Base-by-base conservation (phyloP, 1,140 invertebrate species). In the Macrocentrus cingulum region DNA sequence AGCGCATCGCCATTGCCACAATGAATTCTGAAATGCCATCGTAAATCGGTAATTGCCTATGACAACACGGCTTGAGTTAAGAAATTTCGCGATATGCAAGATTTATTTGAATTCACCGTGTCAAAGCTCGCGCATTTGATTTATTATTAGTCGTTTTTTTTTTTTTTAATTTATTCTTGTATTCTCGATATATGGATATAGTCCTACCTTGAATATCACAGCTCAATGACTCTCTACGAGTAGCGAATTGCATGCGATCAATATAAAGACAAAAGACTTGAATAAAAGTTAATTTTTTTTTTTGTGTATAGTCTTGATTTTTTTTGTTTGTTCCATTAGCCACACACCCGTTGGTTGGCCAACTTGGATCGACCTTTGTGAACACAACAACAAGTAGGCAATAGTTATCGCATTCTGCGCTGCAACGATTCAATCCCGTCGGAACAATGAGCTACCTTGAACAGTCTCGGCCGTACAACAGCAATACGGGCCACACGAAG, bases 361-460 rank as follows among this genome's bases (percentile, higher is more conserved):
- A 70, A 70, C 65, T 61, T 62, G 60, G 54, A 54, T 63, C 66
- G 63, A 70, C 68, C 68, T 70, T 70, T 70, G 62, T 59, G 63
- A 62, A 65, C n/a, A n/a, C n/a, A n/a, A n/a, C 62, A 64, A 64
- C 59, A 61, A 63, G 61, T 62, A 61, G 63, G 63, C 61, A 63
- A 64, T 59, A 60, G 54, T 63, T 56, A 59, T 63, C 56, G 52
- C 48, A 50, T 50, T 52, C 52, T 63, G 62, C 42, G 15, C 23
- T 56, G 37, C 62, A 67, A 64, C 66, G 65, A 66, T 67, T 69
- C 68, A 66, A 69, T 71, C 61, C 58, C 63, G 36, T 65, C 67
- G 52, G 62, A 71, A 72, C 71, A 71, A 70, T 71, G 62, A 66
- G 63, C 67, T 70, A 71, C 69, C 70, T 70, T 71, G 68, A 71